Evolutionary conservation across 2,888 invertebrate species (phyloP).

Genomic region (Rhagium mordax): DNA sequence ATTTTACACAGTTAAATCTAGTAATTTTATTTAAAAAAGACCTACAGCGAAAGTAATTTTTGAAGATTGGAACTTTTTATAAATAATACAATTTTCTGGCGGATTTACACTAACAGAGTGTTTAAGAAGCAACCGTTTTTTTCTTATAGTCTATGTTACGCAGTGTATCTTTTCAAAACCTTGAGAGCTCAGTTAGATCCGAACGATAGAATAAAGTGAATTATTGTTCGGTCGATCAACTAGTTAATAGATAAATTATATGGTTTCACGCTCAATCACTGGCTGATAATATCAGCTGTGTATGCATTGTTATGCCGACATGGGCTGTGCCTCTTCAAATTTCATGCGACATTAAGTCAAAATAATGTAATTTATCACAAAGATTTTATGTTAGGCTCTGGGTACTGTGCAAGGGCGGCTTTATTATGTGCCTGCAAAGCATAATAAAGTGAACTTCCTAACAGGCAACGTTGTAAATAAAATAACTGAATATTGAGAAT

Average conservation of each 20-base stretch:
- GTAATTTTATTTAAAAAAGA: slow-evolving; percentile 52
- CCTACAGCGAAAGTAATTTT: slow-evolving; percentile 52
- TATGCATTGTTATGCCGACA: slow-evolving; percentile 67
- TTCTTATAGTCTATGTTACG: slow-evolving; percentile 32
- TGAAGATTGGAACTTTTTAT: slow-evolving; percentile 51
- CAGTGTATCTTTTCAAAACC: slow-evolving; percentile 26
- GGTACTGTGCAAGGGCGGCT: slow-evolving; percentile 22
- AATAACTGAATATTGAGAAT: not conserved
- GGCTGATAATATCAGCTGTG: slow-evolving; percentile 67
- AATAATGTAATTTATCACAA: slow-evolving; percentile 69
- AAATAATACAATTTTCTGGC: slow-evolving; percentile 58
- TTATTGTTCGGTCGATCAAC: slow-evolving; percentile 65
- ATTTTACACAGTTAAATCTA: slow-evolving; percentile 52
- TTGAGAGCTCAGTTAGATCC: slow-evolving; percentile 45
- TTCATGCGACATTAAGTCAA: slow-evolving; percentile 71
- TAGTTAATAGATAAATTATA: slow-evolving; percentile 70
- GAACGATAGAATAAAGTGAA: slow-evolving; percentile 64
- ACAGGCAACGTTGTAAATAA: slow-evolving; percentile 16
- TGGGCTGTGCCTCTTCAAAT: slow-evolving; percentile 69
- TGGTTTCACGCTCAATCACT: slow-evolving; percentile 70
- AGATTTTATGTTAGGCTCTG: slow-evolving; percentile 46
- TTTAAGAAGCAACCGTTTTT: slow-evolving; percentile 54
- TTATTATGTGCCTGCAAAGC: slow-evolving; percentile 19
- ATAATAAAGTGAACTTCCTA: slow-evolving; percentile 4
- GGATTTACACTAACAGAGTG: slow-evolving; percentile 55